Conservation (phyloP, 64 coral and sea anemone genomes). For the Pocillopora verrucosa region DNA sequence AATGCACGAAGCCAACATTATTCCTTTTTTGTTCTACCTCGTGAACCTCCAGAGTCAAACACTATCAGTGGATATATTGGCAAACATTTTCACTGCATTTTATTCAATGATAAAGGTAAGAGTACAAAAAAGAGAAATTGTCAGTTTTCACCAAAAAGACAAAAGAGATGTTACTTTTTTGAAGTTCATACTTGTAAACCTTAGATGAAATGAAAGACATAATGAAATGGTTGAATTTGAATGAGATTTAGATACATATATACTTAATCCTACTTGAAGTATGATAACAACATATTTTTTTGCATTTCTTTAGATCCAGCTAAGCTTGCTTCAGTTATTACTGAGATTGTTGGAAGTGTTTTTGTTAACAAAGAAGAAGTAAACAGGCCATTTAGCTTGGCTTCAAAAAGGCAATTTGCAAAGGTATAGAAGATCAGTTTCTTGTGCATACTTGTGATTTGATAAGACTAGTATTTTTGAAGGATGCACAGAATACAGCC, state of each 20-base stretch:
- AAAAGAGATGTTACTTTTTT: no score
- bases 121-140: background rate
- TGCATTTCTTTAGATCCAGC: constrained; percentile 11
- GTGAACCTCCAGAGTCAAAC: constrained; percentile 16
- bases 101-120: constrained; percentile 18
- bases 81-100: constrained; percentile 36
- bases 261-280: background rate
- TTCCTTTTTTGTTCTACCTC: constrained; percentile 42
- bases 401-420: constrained; percentile 57
- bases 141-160: background rate
- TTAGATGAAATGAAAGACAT: no score
- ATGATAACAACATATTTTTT: background rate
- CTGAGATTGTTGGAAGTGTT: constrained; percentile 19
- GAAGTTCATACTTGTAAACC: no score
- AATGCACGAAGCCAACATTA: constrained; percentile 1
- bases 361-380: constrained; percentile 71
- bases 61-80: constrained; percentile 61
- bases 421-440: constrained; percentile 28
- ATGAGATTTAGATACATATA: no score
- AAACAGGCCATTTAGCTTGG: constrained; percentile 40
- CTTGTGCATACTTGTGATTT: no score
- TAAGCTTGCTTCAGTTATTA: constrained; percentile 42
- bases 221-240: no score
- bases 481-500: no score
- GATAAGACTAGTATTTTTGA: no score